These are phyloP conservation scores for Tamias sibiricus DNA, from an alignment of 2,113 vertebrate species.

Conservation along the genomic window DNA sequence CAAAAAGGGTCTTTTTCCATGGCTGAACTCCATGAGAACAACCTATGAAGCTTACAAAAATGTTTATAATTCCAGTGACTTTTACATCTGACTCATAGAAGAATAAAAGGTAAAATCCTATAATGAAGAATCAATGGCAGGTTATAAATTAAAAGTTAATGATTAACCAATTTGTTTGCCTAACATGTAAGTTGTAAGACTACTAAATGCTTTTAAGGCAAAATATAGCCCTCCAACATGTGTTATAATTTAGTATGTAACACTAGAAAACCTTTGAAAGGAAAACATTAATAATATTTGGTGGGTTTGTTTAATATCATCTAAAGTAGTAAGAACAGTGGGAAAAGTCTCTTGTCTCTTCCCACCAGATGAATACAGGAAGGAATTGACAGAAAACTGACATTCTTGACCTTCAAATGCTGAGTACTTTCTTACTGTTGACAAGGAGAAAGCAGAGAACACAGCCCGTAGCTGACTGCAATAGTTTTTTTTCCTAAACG, in stretches of 20 bases:
- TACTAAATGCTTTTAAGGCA: background rate
- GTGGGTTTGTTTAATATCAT: background rate
- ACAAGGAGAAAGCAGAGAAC: conserved; percentile 27
- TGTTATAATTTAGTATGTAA: background rate
- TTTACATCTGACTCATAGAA: background rate
- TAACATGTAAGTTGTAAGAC: background rate
- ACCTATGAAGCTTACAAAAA: background rate
- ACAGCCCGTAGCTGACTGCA: background rate
- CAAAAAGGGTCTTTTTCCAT: background rate
- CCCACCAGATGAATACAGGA: background rate
- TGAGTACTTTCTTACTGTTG: background rate
- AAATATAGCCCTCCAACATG: background rate
- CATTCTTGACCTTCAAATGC: conserved; percentile 2
- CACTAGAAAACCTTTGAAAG: background rate
- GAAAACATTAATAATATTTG: background rate
- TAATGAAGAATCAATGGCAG: background rate
- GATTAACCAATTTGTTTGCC: background rate
- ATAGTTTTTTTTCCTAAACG: background rate
- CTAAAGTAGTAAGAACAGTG: background rate
- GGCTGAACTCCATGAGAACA: background rate
- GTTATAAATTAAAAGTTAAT: background rate
- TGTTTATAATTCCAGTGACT: background rate
- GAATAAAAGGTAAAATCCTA: background rate
- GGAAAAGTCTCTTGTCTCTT: background rate
- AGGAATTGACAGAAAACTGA: background rate